phyloP scores from a whole-genome alignment of 1,140 invertebrate species.

The Drosophila hydei region DNA sequence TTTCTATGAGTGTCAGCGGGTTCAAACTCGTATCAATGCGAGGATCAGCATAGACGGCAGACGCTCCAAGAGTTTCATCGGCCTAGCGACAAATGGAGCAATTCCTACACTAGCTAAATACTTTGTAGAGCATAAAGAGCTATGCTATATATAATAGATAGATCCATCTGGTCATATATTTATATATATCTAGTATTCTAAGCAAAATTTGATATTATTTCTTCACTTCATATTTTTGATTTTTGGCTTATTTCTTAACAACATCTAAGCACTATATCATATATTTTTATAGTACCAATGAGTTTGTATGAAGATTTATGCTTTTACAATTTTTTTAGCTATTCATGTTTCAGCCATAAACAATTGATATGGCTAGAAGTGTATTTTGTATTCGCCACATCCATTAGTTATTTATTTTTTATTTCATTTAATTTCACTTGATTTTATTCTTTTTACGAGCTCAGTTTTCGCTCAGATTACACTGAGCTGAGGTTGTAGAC shows the following conservation, averaged over 20 bases:
- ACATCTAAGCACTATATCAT: no score
- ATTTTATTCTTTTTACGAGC: not conserved
- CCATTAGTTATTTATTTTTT: not conserved
- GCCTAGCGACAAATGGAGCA: constrained; percentile 28
- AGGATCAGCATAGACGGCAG: constrained; percentile 28
- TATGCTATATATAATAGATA: no score
- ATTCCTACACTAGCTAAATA: not conserved
- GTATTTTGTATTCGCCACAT: not conserved
- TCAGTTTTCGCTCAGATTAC: constrained; percentile 18
- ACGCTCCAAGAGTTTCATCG: constrained; percentile 17
- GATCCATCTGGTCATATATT: no score
- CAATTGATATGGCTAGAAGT: no score
- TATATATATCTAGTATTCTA: no score
- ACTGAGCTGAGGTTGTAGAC: constrained; percentile 28
- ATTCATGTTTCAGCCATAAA: no score
- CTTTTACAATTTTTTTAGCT: no score
- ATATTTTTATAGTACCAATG: no score
- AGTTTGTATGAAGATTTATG: no score
- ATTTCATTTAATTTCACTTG: not conserved
- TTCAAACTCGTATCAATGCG: constrained; percentile 61
- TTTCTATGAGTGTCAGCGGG: constrained; percentile 54
- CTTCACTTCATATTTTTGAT: no score
- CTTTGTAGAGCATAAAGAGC: not conserved
- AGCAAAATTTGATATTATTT: no score
- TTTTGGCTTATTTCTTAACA: no score